These are phyloP conservation scores for Lagria hirta DNA, from an alignment of 2,888 invertebrate genomes.

Conservation along the genomic window DNA sequence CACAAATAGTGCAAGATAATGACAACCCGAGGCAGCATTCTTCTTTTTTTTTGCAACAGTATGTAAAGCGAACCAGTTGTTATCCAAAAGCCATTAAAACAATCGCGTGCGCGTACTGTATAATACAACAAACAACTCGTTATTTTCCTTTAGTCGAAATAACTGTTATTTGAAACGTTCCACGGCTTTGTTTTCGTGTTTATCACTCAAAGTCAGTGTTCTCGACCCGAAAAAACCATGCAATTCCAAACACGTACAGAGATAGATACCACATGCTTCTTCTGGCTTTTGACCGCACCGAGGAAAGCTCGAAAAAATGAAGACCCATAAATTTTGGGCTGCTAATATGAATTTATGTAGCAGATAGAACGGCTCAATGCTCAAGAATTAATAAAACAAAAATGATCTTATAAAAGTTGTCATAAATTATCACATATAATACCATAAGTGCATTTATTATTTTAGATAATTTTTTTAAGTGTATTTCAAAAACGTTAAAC, in stretches of 20 bases:
- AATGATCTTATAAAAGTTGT: too few species aligned
- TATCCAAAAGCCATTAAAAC: conserved; percentile 34
- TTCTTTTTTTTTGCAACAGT: conserved; percentile 7
- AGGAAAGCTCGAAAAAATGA: too few species aligned
- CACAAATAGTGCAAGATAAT: too few species aligned
- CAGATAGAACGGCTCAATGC: too few species aligned
- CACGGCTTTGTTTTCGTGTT: conserved; percentile 30
- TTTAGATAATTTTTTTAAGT: too few species aligned
- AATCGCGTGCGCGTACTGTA: conserved; percentile 32
- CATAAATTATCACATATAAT: too few species aligned
- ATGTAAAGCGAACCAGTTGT: conserved; percentile 29
- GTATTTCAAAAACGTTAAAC: too few species aligned
- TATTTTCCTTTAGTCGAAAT: conserved; percentile 31
- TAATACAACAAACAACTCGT: conserved; percentile 32
- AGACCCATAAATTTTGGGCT: not conserved
- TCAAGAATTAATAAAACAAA: too few species aligned
- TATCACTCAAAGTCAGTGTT: conserved; percentile 27
- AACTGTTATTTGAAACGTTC: conserved; percentile 33
- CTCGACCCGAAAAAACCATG: conserved; percentile 21
- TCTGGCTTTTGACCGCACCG: too few species aligned
- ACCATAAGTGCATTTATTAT: too few species aligned
- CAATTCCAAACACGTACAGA: conserved; percentile 20
- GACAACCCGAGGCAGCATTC: conserved; percentile 12
- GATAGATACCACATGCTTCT: conserved; percentile 20
- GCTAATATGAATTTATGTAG: too few species aligned